These are phyloP conservation scores for Hirudo medicinalis DNA, from an alignment of 1,140 invertebrate species.

Conservation along the genomic window DNA sequence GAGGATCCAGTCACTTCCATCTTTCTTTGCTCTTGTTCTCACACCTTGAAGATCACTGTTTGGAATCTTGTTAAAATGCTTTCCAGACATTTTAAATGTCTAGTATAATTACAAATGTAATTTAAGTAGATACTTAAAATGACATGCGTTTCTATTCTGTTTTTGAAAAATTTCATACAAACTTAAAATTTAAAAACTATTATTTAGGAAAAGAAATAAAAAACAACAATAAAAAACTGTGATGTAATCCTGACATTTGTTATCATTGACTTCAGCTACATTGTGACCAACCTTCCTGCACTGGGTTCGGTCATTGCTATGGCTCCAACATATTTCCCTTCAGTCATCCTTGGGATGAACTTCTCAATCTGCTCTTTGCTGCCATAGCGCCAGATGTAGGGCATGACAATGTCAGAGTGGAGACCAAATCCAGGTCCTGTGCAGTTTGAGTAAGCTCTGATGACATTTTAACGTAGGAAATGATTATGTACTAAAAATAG, in stretches of 20 bases:
- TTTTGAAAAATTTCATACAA: too few species aligned
- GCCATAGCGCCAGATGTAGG: conserved; percentile 44
- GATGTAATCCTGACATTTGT: background rate
- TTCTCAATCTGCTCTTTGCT: conserved; percentile 42
- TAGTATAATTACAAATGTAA: too few species aligned
- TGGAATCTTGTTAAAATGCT: background rate
- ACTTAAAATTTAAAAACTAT: too few species aligned
- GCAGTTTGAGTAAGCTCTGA: conserved; percentile 40
- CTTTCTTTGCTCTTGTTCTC: conserved; percentile 40
- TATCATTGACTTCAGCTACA: too few species aligned
- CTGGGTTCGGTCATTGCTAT: conserved; percentile 32
- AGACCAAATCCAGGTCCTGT: conserved; percentile 42
- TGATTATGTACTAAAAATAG: too few species aligned
- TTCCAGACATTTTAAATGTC: background rate
- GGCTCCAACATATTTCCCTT: conserved; percentile 42
- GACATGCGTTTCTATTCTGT: too few species aligned
- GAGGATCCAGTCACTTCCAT: conserved; percentile 43
- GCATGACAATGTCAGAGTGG: conserved; percentile 46
- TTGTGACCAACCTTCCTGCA: conserved; percentile 16
- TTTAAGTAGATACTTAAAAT: too few species aligned
- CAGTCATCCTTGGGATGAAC: conserved; percentile 41
- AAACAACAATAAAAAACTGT: too few species aligned
- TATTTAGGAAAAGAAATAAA: too few species aligned
- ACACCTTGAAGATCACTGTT: conserved; percentile 44
- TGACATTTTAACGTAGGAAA: too few species aligned